A percentile compares a stretch with the other conserved stretches of the same genome.
Conservation (phyloP, 2,113 vertebrate genomes). For the Sturnus vulgaris region DNA sequence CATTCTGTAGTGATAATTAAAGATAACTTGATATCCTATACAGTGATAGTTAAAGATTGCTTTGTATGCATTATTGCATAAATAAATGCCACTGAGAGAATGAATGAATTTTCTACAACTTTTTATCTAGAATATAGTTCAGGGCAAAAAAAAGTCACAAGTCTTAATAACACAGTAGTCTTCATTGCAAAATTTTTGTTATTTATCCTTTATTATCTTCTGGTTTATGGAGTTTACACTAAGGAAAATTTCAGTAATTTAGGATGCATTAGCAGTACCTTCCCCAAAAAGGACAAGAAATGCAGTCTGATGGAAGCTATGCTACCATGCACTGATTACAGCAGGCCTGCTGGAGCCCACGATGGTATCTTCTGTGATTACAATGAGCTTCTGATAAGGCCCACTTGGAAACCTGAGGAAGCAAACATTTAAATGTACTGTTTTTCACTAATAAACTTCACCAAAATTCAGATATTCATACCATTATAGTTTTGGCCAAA, state of each 20-base stretch:
- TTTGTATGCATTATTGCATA: constrained; percentile 63
- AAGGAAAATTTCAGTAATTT: background rate
- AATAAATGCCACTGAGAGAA: constrained; percentile 57
- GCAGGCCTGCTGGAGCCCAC: background rate
- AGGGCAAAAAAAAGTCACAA: background rate
- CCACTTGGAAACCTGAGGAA: background rate
- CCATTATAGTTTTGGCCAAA: background rate
- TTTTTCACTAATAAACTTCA: background rate
- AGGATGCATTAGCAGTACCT: background rate
- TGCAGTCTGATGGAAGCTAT: background rate
- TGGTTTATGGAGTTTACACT: background rate
- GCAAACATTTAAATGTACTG: background rate
- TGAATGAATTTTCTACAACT: constrained; percentile 29
- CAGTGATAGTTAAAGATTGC: constrained; percentile 72
- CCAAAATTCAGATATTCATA: background rate
- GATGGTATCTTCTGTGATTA: background rate
- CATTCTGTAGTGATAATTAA: constrained; percentile 78
- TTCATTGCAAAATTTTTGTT: background rate
- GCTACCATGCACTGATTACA: too few relatives aligned
- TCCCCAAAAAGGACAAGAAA: background rate
- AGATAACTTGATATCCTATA: constrained; percentile 75
- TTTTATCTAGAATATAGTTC: constrained; percentile 28
- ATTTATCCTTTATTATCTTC: background rate
- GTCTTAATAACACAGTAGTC: background rate
- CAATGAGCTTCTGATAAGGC: background rate